Evolutionary conservation across 2,797 vertebrate species (phyloP).

Genomic region (Falco cherrug): DNA sequence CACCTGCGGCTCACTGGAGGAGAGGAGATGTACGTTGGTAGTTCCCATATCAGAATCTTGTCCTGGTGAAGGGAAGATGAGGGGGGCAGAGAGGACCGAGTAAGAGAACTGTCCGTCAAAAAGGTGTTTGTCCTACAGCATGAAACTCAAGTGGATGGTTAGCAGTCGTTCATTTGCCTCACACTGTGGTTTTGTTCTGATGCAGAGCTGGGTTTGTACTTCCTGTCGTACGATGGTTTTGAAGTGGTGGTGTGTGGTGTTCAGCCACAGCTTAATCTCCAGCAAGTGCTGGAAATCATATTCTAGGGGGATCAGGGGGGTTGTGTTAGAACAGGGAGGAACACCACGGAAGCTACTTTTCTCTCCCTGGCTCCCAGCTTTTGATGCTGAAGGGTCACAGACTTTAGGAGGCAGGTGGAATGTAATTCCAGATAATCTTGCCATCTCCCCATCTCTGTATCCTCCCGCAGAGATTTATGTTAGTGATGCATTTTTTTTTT

Average conservation of each 20-base stretch:
- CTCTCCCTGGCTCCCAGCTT: accelerated
- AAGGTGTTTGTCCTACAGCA: background rate
- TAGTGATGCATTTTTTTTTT: background rate
- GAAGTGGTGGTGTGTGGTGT: background rate
- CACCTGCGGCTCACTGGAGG: background rate
- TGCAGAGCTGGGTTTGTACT: background rate
- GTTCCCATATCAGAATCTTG: background rate
- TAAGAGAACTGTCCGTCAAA: background rate
- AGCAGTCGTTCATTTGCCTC: background rate
- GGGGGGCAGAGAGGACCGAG: background rate
- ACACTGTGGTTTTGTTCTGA: background rate
- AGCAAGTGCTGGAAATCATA: background rate
- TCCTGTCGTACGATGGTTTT: background rate
- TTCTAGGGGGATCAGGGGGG: background rate
- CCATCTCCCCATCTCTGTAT: background rate
- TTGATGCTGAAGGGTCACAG: background rate
- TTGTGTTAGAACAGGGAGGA: background rate
- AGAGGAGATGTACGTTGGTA: background rate
- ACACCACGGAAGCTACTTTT: background rate
- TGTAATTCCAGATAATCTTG: background rate
- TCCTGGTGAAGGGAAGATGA: background rate
- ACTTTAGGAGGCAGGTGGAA: background rate
- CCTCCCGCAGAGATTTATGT: background rate
- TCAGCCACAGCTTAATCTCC: background rate
- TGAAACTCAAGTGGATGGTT: background rate